A percentile compares a stretch with the other conserved stretches of the same genome.
phyloP scores from a whole-genome alignment of 2,797 vertebrate genomes.

The Scyliorhinus canicula region DNA sequence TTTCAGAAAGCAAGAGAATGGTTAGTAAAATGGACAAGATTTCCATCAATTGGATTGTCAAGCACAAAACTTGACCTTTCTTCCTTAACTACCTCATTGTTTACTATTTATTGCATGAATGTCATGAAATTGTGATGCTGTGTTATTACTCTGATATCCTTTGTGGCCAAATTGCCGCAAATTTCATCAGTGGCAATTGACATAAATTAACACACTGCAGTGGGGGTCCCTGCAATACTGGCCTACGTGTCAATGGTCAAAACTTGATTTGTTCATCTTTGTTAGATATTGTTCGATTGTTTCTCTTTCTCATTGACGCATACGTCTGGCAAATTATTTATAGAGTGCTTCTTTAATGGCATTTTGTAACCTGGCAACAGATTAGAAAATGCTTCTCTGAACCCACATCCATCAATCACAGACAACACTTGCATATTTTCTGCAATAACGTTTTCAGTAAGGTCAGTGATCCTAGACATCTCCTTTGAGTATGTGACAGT shows the following conservation, averaged over 20 bases:
- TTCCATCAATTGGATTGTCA: not conserved
- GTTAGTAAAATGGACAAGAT: not conserved
- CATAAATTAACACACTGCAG: not conserved
- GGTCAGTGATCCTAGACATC: not conserved
- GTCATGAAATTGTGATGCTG: not conserved
- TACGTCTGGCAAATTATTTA: constrained; percentile 16
- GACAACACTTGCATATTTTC: not conserved
- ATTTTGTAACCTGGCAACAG: constrained; percentile 27
- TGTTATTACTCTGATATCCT: not conserved
- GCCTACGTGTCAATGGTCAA: not conserved
- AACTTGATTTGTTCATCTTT: not conserved
- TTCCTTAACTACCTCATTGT: not conserved
- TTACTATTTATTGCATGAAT: not conserved
- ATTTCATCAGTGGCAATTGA: not conserved
- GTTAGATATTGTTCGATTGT: not conserved
- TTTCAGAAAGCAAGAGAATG: not conserved
- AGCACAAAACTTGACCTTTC: not conserved
- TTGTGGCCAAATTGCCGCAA: not conserved
- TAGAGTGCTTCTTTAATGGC: not conserved
- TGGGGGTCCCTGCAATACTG: not conserved
- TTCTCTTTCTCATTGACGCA: constrained; percentile 4
- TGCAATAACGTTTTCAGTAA: not conserved
- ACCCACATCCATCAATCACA: not conserved
- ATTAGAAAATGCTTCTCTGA: constrained; percentile 4
- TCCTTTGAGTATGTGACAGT: not conserved